Evolutionary conservation across 2,113 vertebrate genomes (phyloP).

Genomic region (Ursus arctos): DNA sequence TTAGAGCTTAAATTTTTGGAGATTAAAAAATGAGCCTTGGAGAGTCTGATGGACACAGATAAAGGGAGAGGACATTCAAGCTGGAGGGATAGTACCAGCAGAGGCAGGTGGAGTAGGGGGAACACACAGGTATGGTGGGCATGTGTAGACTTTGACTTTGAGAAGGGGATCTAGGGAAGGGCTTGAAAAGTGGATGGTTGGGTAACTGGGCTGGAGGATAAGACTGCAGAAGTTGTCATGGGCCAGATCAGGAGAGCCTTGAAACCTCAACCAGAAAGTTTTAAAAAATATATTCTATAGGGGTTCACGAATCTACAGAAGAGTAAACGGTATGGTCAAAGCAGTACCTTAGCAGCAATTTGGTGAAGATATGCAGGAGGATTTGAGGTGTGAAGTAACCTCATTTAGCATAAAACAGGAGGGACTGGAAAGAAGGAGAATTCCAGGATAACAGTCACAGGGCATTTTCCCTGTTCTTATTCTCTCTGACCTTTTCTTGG

Average conservation of each 20-base stretch:
- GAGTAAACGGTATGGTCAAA: not conserved
- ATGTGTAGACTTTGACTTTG: not conserved
- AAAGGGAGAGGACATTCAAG: not conserved
- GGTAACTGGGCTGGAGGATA: not conserved
- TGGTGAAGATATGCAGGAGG: not conserved
- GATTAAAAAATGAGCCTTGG: not conserved
- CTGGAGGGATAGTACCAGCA: not conserved
- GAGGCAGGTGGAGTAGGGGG: not conserved
- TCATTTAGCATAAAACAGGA: not conserved
- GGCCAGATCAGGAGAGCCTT: not conserved
- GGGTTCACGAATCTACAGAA: not conserved
- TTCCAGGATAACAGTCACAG: not conserved
- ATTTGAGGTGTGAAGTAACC: not conserved
- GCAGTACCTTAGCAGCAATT: not conserved
- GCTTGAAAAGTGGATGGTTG: not conserved
- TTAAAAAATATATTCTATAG: not conserved
- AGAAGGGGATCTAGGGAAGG: not conserved
- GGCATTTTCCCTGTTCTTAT: not conserved
- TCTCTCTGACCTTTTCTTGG: not conserved
- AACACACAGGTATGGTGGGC: not conserved
- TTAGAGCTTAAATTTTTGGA: not conserved
- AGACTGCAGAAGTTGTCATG: not conserved
- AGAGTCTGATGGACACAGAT: not conserved
- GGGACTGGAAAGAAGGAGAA: not conserved
- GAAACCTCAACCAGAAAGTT: not conserved